Percentiles rank a stretch among this genome's conserved stretches.
phyloP scores from a whole-genome alignment of 1,140 invertebrate species.

The Fragariocoptes setiger region DNA sequence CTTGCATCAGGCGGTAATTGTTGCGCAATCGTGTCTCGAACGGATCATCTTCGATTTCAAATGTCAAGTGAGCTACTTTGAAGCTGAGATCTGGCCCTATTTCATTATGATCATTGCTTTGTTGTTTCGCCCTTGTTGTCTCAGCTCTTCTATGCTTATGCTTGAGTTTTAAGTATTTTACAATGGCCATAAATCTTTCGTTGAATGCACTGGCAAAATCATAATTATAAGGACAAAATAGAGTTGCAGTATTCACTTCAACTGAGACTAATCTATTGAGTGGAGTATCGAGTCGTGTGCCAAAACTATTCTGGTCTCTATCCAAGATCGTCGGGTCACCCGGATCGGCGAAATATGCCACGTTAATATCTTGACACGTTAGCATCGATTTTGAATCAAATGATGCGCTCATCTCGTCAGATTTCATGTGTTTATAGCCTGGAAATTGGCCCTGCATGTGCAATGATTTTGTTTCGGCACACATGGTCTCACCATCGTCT shows the following conservation, averaged over 20 bases:
- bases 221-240: conserved; percentile 66
- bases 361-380: neutral
- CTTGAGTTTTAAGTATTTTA: conserved; percentile 66
- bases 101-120: conserved; percentile 8
- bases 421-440: neutral
- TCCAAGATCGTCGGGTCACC: conserved; percentile 6
- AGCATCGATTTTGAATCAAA: neutral
- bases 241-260: conserved; percentile 31
- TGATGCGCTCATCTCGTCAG: conserved; percentile 2
- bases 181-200: conserved; percentile 40
- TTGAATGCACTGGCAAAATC: conserved; percentile 69
- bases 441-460: neutral
- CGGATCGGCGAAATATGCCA: neutral
- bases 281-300: conserved; percentile 13
- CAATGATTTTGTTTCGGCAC: neutral
- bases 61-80: conserved; percentile 42
- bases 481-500: neutral
- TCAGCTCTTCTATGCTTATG: conserved; percentile 32
- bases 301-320: conserved; percentile 2
- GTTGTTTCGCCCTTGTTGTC: conserved; percentile 27
- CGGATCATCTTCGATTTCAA: conserved; percentile 84
- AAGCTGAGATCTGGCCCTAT: conserved; percentile 48
- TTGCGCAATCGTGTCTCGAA: conserved; percentile 84
- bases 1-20: conserved; percentile 76
- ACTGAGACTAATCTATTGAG: conserved; percentile 15